Evolutionary conservation across 2,888 invertebrate genomes (phyloP), one percentile per base, ranked within the genome.

Genomic region (Frankliniella intonsa): DNA sequence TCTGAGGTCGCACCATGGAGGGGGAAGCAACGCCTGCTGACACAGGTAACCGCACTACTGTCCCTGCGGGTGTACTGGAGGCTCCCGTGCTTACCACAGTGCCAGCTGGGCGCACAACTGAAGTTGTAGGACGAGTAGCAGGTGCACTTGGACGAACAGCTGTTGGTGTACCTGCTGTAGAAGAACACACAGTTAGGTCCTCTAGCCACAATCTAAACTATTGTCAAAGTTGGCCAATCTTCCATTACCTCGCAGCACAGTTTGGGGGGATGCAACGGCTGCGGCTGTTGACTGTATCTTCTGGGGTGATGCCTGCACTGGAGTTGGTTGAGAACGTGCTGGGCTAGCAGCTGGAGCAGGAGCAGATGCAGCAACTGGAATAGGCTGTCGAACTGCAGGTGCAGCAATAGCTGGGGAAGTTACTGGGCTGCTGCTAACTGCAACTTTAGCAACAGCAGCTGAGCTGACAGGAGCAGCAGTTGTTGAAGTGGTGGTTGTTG

Each of bases 311-410:
- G 85, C 83, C 22, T 85, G 85, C 17, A 87, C 84, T 38, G 86
- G 84, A 55, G 87, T 86, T 55, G 85, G 83, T 9, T 85, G 49
- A 50, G 86, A 85, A 12, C 86, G 86, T 80, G 84, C 84, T 50
- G 84, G 82, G 0, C 88, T 88, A 2, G 89, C 89, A 1, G 88
- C 88, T 5, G 90, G 88, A n/a, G 89, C 88, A 17, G 81, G 81
- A 17, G 82, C 69, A 38, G 82, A 25, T 19, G 83, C 80, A 14
- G 81, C 50, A 14, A 81, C 12, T 7, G 83, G 27, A 14, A 81
- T 27, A 51, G 83, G 82, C 17, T 82, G 83, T 27, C 83, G 69
- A 80, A 82, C 50, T 17, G 82, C 14, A 65, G 82, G 22, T 76
- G 82, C 79, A 25, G 83, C 50, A n/a, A 62, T 14, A 17, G 62